Conservation (phyloP, 2,113 vertebrate species). For the Callaeas wilsoni region DNA sequence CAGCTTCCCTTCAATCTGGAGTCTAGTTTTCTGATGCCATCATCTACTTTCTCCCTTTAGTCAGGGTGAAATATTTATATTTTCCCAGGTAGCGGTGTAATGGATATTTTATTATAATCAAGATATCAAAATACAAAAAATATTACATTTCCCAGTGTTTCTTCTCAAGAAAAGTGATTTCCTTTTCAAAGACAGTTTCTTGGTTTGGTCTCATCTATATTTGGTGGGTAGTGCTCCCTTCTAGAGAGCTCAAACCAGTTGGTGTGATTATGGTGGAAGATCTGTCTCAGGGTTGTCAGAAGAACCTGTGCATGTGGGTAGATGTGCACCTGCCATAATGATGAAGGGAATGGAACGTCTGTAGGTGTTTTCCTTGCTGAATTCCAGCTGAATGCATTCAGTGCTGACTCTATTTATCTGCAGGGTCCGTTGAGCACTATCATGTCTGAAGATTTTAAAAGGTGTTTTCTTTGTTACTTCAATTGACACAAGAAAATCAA, state of each 20-base stretch:
- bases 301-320: not conserved
- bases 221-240: not conserved
- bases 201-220: fast-evolving
- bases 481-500: not conserved
- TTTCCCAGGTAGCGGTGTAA: not conserved
- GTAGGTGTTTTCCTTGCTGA: not conserved
- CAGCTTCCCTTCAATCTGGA: not conserved
- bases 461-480: not conserved
- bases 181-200: not conserved
- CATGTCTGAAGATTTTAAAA: not conserved
- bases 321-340: not conserved
- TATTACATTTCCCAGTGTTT: not conserved
- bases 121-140: not conserved
- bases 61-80: not conserved
- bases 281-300: not conserved
- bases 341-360: not conserved
- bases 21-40: not conserved
- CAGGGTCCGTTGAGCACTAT: not conserved
- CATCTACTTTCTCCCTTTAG: not conserved
- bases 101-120: not conserved
- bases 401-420: not conserved
- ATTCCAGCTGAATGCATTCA: not conserved
- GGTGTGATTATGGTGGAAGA: not conserved
- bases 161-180: not conserved
- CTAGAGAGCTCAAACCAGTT: not conserved